Evolutionary conservation across 2,113 vertebrate genomes (phyloP).

Genomic region (Perccottus glenii): DNA sequence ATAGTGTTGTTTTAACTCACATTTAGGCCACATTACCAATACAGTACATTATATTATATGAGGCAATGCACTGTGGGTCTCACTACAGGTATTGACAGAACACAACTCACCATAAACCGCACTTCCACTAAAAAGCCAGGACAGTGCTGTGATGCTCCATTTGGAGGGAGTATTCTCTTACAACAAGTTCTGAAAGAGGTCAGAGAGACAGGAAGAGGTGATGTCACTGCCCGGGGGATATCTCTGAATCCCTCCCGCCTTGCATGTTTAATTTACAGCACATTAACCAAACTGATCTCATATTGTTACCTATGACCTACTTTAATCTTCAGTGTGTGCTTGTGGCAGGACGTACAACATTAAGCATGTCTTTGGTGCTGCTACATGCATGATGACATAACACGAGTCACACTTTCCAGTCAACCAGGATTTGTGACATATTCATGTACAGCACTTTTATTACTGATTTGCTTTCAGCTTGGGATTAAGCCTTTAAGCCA

Average conservation of each 20-base stretch:
- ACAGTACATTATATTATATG: background rate
- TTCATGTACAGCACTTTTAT: background rate
- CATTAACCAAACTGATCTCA: conserved; percentile 63
- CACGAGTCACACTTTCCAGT: conserved; percentile 21
- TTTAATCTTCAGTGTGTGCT: conserved; percentile 31
- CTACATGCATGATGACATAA: conserved; percentile 25
- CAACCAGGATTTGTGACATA: background rate
- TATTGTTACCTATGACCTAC: conserved; percentile 64
- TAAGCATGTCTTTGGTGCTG: conserved; percentile 18
- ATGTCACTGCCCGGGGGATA: conserved; percentile 70
- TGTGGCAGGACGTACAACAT: conserved; percentile 24
- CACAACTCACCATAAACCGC: conserved; percentile 37
- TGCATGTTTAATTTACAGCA: conserved; percentile 66
- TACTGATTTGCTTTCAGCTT: no score
- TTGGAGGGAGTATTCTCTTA: conserved; percentile 59
- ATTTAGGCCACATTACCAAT: no score
- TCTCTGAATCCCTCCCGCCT: conserved; percentile 57
- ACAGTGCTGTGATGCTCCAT: conserved; percentile 31
- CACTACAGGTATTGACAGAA: conserved; percentile 42
- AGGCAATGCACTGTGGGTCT: conserved; percentile 20
- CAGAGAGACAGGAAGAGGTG: conserved; percentile 58
- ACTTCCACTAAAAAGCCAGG: conserved; percentile 28
- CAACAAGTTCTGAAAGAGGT: conserved; percentile 48
- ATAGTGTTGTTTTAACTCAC: no score
- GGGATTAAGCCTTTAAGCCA: no score